Base-by-base conservation (phyloP, 2,797 vertebrate genomes). In the Sitta carolinensis region DNA sequence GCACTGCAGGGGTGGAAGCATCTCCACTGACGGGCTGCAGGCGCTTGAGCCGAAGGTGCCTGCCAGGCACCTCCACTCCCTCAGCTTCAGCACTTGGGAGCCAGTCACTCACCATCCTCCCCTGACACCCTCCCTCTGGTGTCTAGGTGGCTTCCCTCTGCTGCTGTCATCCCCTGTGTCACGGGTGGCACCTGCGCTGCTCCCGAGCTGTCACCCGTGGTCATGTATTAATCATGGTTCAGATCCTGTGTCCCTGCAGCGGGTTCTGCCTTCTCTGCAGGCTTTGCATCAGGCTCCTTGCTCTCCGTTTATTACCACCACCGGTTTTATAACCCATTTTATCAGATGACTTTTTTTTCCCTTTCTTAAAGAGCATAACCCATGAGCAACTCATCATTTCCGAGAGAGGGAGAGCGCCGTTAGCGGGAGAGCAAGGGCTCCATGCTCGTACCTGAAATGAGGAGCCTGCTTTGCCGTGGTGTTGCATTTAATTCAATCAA, bases 261-360 rank as follows among this genome's bases (percentile, higher is more conserved):
- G 0, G 34, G 52, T 82, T 84, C 95, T 72, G 47, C 85, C 78
- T 87, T 58, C 91, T 81, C 63, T 34, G 84, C 87, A 27, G 72
- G 27, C 91, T 94, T 82, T 87, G 84, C 78, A 68, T 58, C 92
- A 72, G 76, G 19, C 88, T 93, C 83, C 73, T 85, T 73, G 74
- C 80, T 92, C 89, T 91, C 51, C 25, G 0, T 96, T 95, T 96
- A 95, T 95, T 95, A 83, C 95, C 90, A 68, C 86, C 74, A 43
- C 77, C 2, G 1, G 36, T 96, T 97, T 97, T 97, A 97, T 85
- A 97, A 94, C 95, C 91, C 86, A 84, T 91, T 97, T 96, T 95
- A 96, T 96, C 94, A 95, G 96, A 94, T 93, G 93, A 68, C 76
- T 58, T 90, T 76, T 74, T 30, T 55, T 52, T 2, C 5, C 57